Conservation (phyloP, 2,888 invertebrate genomes). For the Halictus ligatus region DNA sequence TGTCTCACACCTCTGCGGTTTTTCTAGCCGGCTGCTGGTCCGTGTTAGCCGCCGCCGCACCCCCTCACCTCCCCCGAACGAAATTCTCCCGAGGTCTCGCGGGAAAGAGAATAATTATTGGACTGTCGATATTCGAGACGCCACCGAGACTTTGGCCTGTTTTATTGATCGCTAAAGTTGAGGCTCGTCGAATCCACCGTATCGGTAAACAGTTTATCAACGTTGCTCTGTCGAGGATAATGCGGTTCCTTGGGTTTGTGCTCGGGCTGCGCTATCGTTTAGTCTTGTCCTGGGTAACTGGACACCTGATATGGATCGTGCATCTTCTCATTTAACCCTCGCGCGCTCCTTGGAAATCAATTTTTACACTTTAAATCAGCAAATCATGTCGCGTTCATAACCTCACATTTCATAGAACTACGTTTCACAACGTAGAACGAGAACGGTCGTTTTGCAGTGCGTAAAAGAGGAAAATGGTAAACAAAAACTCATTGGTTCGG, state of each 20-base stretch:
- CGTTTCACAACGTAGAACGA: no score
- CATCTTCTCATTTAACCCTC: neutral
- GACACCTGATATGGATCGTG: neutral
- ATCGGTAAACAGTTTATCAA: slow-evolving; percentile 15
- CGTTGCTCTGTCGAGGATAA: neutral
- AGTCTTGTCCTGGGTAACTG: neutral
- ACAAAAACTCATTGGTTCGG: no score
- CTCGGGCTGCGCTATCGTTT: neutral
- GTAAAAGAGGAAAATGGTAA: no score
- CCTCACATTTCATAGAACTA: no score
- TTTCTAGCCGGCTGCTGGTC: neutral
- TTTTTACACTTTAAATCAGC: no score
- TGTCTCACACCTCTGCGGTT: neutral
- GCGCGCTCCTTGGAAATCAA: no score
- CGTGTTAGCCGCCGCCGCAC: neutral
- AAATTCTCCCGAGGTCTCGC: neutral
- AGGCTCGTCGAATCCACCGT: neutral
- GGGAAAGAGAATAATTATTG: slow-evolving; percentile 11
- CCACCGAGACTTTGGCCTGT: neutral
- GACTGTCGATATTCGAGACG: slow-evolving; percentile 8
- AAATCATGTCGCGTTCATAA: no score
- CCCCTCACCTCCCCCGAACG: neutral
- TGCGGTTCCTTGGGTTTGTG: neutral
- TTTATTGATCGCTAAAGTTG: neutral
- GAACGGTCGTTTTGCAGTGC: no score